Evolutionary conservation across 2,797 vertebrate genomes (phyloP), one percentile per base, ranked within the genome.

Genomic region (Scyliorhinus canicula): DNA sequence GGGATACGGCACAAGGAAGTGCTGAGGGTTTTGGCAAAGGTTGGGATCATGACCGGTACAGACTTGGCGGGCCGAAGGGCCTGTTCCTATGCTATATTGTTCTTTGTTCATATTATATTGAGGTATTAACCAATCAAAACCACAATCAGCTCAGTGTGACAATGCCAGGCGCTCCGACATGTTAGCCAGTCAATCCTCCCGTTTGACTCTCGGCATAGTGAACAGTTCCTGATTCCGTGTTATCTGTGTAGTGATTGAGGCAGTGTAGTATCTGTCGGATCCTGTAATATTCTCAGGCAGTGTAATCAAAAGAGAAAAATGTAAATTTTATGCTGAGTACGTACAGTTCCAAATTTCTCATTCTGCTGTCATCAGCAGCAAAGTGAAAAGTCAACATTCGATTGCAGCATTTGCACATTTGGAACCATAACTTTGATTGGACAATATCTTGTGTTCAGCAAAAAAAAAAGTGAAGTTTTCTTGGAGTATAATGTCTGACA

Each of bases 241-340:
- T 50, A 35, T 47, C 6, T 21, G 14, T 63, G 50, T 55, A 21
- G 5, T n/a, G 31, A 74, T 94, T 74, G 67, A 74, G 93, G 50
- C 40, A 94, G 28, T 19, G 28, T 55, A 94, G 28, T 24, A 52
- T 94, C 50, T 52, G 14, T 55, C 50, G 93, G 9, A 74, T 94
- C 47, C 44, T 74, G 26, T 50, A 94, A 74, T 71, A 69, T 28
- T 94, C 16, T 35, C 31, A 8, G 63, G 65, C 47, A 94, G 67
- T 35, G 50, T 94, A 71, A 50, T 93, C 28, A 35, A 94, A 52
- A 47, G 40, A 52, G 93, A 94, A 93, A 47, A 8, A 94, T 94
- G 63, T 55, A 71, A 94, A 94, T 94, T 94, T 71, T 50, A 94
- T 74, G 69, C 93, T 94, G 93, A 94, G 47, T 50, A n/a, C 28